These are phyloP conservation scores for Caenorhabditis sp. DNA, from an alignment of 2,888 invertebrate genomes.

Conservation along the genomic window DNA sequence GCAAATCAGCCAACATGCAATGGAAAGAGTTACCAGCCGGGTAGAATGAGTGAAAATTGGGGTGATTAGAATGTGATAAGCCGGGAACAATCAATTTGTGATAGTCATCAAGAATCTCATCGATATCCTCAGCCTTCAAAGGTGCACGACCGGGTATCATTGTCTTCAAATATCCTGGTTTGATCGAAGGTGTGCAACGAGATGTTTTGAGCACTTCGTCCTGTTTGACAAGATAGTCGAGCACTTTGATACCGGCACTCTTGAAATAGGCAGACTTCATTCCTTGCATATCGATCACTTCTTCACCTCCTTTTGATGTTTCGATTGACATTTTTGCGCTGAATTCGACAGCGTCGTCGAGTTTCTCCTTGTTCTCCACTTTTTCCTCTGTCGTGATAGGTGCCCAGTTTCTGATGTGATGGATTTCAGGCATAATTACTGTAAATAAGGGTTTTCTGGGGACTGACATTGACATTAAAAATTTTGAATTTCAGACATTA, in stretches of 20 bases:
- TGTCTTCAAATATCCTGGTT: slow-evolving; percentile 35
- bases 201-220: slow-evolving; percentile 23
- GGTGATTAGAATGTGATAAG: slow-evolving; percentile 32
- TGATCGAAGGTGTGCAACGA: slow-evolving; percentile 27
- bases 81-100: slow-evolving; percentile 37
- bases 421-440: slow-evolving; percentile 39
- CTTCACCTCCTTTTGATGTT: slow-evolving; percentile 1
- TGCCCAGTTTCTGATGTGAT: slow-evolving; percentile 25
- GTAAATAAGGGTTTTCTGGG: not conserved
- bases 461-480: too few relatives aligned
- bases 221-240: slow-evolving; percentile 33
- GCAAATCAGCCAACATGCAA: slow-evolving; percentile 31
- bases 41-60: slow-evolving; percentile 33
- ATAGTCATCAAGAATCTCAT: slow-evolving; percentile 37
- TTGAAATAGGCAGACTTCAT: slow-evolving; percentile 24
- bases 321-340: slow-evolving; percentile 5
- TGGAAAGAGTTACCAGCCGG: slow-evolving; percentile 32
- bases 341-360: slow-evolving; percentile 11
- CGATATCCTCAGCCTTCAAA: slow-evolving; percentile 28
- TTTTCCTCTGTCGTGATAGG: slow-evolving; percentile 20
- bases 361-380: slow-evolving; percentile 16
- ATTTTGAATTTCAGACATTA: too few relatives aligned
- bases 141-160: slow-evolving; percentile 26
- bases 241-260: slow-evolving; percentile 25
- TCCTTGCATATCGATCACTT: slow-evolving; percentile 22